Percentiles rank a stretch among this genome's conserved stretches.
phyloP scores from a whole-genome alignment of 2,888 invertebrate genomes.

The Cephus runcator region DNA sequence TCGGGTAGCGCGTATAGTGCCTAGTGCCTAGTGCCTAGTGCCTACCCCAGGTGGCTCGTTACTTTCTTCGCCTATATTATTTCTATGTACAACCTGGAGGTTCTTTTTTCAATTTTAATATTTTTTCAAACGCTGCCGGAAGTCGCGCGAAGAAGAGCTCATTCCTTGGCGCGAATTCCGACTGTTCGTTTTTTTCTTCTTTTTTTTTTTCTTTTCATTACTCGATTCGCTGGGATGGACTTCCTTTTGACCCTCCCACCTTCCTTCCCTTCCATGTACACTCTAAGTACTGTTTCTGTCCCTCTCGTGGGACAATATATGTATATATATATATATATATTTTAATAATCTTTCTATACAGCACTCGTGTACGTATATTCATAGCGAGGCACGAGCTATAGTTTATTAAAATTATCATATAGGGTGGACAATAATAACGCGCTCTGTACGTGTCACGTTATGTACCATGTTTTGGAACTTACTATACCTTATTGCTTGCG shows the following conservation, averaged over 20 bases:
- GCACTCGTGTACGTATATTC: not conserved
- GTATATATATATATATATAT: not conserved
- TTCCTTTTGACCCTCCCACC: not conserved
- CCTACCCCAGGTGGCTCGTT: not conserved
- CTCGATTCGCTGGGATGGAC: not conserved
- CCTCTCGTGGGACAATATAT: not conserved
- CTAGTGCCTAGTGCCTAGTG: not conserved
- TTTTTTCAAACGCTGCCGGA: not conserved
- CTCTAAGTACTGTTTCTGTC: not conserved
- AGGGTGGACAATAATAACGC: not conserved
- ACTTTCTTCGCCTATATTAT: not conserved
- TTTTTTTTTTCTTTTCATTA: not conserved
- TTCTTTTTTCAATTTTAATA: not conserved
- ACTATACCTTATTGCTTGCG: constrained; percentile 31
- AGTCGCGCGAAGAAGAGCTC: constrained; percentile 20
- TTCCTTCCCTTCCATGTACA: not conserved
- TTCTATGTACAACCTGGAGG: not conserved
- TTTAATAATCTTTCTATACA: not conserved
- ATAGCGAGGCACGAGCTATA: not conserved
- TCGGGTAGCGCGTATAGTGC: not conserved
- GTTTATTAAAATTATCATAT: not conserved
- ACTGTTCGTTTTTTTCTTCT: not conserved
- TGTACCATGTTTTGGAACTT: constrained; percentile 18
- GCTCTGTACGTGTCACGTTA: constrained; percentile 13
- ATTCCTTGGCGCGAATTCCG: constrained; percentile 12